Evolutionary conservation across 2,888 invertebrate species (phyloP).

Genomic region (Pachycephus smyrnensis): DNA sequence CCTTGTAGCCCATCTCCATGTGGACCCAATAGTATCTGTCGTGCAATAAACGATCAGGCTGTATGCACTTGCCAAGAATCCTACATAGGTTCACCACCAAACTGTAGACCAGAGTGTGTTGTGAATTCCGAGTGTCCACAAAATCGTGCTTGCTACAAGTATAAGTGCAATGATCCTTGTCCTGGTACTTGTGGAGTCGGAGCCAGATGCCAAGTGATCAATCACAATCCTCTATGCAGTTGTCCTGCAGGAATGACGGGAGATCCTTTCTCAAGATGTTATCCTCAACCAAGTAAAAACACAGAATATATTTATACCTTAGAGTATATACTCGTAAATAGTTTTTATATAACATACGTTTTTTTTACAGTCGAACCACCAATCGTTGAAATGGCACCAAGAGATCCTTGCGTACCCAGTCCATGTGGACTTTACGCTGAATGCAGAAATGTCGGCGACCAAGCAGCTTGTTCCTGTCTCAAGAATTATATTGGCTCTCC

Average conservation of each 20-base stretch:
- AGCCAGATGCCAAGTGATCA: conserved; percentile 82
- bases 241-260: conserved; percentile 81
- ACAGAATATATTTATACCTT: background rate
- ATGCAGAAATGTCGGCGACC: conserved; percentile 73
- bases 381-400: conserved; percentile 55
- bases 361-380: conserved; percentile 30
- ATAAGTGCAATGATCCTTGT: conserved; percentile 86
- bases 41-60: conserved; percentile 76
- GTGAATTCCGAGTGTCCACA: conserved; percentile 85
- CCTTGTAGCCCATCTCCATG: conserved; percentile 85
- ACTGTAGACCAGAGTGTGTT: conserved; percentile 86
- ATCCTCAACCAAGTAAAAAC: conserved; percentile 65
- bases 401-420: conserved; percentile 78
- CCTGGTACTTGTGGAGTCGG: conserved; percentile 84
- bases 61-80: conserved; percentile 82
- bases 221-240: conserved; percentile 86
- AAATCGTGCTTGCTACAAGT: conserved; percentile 83
- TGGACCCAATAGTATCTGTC: conserved; percentile 84
- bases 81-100: conserved; percentile 83
- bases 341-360: conserved; percentile 2
- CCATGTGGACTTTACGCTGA: conserved; percentile 80
- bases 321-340: background rate
- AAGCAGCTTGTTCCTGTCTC: conserved; percentile 76
- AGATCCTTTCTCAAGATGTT: conserved; percentile 83
- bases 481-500: conserved; percentile 77